A percentile compares a stretch with the other conserved stretches of the same genome.
Conservation (phyloP, 2,888 invertebrate genomes). For the Muscina levida region DNA sequence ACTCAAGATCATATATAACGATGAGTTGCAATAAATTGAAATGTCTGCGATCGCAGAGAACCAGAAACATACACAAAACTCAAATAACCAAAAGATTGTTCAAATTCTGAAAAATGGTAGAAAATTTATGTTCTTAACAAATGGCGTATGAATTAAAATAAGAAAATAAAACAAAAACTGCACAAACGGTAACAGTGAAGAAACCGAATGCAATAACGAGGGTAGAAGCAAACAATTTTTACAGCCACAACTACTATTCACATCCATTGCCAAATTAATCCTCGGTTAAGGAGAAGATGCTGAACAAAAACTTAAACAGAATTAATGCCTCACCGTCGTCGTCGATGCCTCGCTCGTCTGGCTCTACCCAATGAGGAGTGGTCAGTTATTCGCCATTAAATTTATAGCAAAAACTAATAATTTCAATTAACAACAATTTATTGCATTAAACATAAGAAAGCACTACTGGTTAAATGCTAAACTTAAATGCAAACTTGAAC, state of each 20-base stretch:
- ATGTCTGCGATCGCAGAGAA: background rate
- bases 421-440: slow-evolving; percentile 59
- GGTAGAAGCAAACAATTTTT: background rate
- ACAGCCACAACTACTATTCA: too few species aligned
- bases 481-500: slow-evolving; percentile 18
- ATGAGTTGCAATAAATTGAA: slow-evolving; percentile 61
- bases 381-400: slow-evolving; percentile 40
- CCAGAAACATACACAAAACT: too few species aligned
- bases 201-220: background rate
- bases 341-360: background rate
- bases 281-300: slow-evolving; percentile 22
- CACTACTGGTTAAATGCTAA: background rate
- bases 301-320: slow-evolving; percentile 2
- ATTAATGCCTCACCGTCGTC: slow-evolving; percentile 33
- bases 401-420: slow-evolving; percentile 52
- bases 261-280: background rate
- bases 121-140: slow-evolving; percentile 55
- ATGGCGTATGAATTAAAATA: slow-evolving; percentile 4
- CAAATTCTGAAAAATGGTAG: slow-evolving; percentile 29
- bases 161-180: slow-evolving; percentile 53
- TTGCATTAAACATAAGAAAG: slow-evolving; percentile 32
- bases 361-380: slow-evolving; percentile 37
- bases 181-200: slow-evolving; percentile 54
- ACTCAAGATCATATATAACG: slow-evolving; percentile 34
- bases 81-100: slow-evolving; percentile 15